Evolutionary conservation across 2,113 vertebrate species (phyloP).

Genomic region (Myiopsitta monachus): DNA sequence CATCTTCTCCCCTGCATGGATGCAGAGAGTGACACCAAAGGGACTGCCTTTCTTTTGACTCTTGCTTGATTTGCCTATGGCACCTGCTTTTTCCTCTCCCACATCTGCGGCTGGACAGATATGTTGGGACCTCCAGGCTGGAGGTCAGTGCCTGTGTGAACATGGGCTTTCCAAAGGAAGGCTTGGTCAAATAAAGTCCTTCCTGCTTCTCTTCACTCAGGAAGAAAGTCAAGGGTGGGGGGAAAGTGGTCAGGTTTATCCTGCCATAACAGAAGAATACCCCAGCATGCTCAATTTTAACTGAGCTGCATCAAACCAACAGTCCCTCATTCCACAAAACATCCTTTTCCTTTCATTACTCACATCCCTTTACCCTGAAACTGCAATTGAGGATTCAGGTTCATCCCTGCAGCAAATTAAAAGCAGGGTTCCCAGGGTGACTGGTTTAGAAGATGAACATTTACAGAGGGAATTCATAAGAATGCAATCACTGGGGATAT

Average conservation of each 20-base stretch:
- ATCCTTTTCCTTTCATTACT: background rate
- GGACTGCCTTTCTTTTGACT: background rate
- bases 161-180: background rate
- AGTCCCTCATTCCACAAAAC: background rate
- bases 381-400: background rate
- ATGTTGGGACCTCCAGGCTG: background rate
- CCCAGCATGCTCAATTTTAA: background rate
- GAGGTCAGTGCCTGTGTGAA: accelerated
- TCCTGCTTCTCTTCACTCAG: background rate
- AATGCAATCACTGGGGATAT: background rate
- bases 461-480: background rate
- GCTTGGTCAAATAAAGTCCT: background rate
- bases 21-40: background rate
- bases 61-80: background rate
- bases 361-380: background rate
- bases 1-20: background rate
- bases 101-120: background rate
- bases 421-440: background rate
- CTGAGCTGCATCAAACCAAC: background rate
- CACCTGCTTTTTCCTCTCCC: background rate
- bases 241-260: background rate
- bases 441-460: background rate
- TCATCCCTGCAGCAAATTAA: background rate
- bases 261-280: background rate
- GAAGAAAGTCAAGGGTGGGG: background rate